Percentiles rank a stretch among this genome's conserved stretches.
These are phyloP conservation scores for Pandemis corylana DNA, from an alignment of 2,888 invertebrate genomes.

Conservation along the genomic window DNA sequence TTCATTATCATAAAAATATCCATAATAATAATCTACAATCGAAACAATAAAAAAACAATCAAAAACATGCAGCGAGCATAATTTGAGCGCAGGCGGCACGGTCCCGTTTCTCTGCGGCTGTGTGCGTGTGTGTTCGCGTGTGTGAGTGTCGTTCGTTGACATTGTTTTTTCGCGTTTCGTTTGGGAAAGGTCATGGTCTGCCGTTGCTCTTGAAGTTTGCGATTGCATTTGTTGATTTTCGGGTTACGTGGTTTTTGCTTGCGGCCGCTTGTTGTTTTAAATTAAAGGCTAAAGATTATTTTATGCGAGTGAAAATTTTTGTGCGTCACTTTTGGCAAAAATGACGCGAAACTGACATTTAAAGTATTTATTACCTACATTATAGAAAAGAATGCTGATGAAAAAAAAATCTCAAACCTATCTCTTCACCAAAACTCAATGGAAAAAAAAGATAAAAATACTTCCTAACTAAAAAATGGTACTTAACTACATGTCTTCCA, in stretches of 20 bases:
- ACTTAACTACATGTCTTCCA: too few relatives aligned
- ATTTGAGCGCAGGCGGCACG: conserved; percentile 8
- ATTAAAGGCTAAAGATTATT: too few relatives aligned
- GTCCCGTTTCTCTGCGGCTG: conserved; percentile 7
- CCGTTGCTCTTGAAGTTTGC: conserved; percentile 19
- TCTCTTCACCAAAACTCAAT: too few relatives aligned
- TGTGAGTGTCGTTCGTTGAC: conserved; percentile 37
- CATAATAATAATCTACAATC: not conserved
- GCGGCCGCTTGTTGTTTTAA: not conserved
- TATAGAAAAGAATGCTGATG: too few relatives aligned
- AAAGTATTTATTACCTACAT: too few relatives aligned
- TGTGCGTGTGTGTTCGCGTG: not conserved
- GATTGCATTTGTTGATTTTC: conserved; percentile 15
- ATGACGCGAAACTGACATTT: too few relatives aligned
- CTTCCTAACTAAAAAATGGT: too few relatives aligned
- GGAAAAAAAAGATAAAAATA: too few relatives aligned
- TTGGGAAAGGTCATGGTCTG: conserved; percentile 41
- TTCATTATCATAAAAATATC: not conserved
- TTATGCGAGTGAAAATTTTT: too few relatives aligned
- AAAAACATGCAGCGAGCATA: conserved; percentile 1
- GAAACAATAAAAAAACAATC: not conserved
- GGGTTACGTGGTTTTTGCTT: conserved; percentile 15
- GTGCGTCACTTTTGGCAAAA: too few relatives aligned
- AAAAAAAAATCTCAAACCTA: too few relatives aligned
- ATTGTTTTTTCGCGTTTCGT: conserved; percentile 41